These are phyloP conservation scores for Apogon hyalosoma DNA, from an alignment of 2,797 vertebrate species.

Conservation along the genomic window DNA sequence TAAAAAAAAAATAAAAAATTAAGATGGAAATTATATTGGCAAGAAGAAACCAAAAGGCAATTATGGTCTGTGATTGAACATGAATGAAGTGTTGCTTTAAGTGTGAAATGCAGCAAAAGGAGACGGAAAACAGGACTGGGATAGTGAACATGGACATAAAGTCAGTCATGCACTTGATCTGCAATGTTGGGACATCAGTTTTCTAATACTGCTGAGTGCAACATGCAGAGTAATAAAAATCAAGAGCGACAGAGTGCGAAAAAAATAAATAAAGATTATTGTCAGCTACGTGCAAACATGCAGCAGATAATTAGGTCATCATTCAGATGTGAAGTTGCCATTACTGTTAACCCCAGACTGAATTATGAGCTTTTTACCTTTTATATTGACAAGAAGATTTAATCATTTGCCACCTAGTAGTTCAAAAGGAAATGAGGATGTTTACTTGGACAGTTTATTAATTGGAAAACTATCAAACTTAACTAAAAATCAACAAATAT, in stretches of 20 bases:
- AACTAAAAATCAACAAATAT: slow-evolving; percentile 14
- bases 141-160: slow-evolving; percentile 23
- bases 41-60: slow-evolving; percentile 28
- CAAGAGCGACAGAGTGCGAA: slow-evolving; percentile 8
- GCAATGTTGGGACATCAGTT: background rate
- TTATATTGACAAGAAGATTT: slow-evolving; percentile 55
- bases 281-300: slow-evolving; percentile 50
- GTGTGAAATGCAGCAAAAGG: slow-evolving; percentile 27
- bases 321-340: slow-evolving; percentile 29
- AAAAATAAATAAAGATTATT: slow-evolving; percentile 11
- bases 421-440: slow-evolving; percentile 62
- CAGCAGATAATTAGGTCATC: slow-evolving; percentile 11
- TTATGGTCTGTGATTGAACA: slow-evolving; percentile 24
- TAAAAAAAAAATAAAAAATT: slow-evolving; percentile 9
- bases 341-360: slow-evolving; percentile 31
- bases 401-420: slow-evolving; percentile 69
- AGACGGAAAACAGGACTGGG: background rate
- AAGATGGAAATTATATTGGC: slow-evolving; percentile 26
- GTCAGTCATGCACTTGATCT: slow-evolving; percentile 20
- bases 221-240: slow-evolving; percentile 21
- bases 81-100: slow-evolving; percentile 20
- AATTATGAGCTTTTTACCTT: slow-evolving; percentile 57
- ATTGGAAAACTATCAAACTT: slow-evolving; percentile 1
- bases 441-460: slow-evolving; percentile 42
- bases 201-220: background rate